Evolutionary conservation across 1,140 invertebrate species (phyloP).

Genomic region (Trachelipus rathkii): DNA sequence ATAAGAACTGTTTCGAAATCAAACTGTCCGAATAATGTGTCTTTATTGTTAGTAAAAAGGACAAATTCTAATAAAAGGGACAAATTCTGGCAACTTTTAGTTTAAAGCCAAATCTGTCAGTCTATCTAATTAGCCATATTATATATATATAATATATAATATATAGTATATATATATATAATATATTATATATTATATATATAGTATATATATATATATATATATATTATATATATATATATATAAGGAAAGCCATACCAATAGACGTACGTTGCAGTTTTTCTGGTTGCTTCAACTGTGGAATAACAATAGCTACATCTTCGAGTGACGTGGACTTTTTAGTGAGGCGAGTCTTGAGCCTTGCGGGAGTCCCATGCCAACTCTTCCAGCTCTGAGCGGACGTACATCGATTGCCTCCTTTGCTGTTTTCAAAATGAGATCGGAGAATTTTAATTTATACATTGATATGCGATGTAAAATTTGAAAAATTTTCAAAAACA

Average conservation of each 20-base stretch:
- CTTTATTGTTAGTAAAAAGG: too few relatives aligned
- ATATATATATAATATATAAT: conserved; percentile 11
- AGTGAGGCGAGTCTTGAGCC: background rate
- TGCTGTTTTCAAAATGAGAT: too few relatives aligned
- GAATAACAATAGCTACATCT: background rate
- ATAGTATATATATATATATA: conserved; percentile 13
- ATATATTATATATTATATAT: conserved; percentile 11
- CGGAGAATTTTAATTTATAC: too few relatives aligned
- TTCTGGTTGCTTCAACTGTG: background rate
- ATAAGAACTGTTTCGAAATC: too few relatives aligned
- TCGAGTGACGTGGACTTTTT: background rate
- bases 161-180: background rate
- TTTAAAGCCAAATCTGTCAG: too few relatives aligned
- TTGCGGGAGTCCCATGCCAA: background rate
- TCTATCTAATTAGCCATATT: too few relatives aligned
- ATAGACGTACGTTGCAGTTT: background rate
- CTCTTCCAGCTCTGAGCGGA: background rate
- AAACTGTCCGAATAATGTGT: too few relatives aligned
- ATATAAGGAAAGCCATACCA: background rate
- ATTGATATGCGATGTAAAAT: too few relatives aligned
- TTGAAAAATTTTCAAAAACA: too few relatives aligned
- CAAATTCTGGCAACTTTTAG: too few relatives aligned
- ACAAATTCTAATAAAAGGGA: too few relatives aligned
- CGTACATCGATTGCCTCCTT: background rate
- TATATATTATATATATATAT: background rate